Base-by-base conservation (phyloP, 2,797 vertebrate genomes). In the Rhinogobio ventralis region DNA sequence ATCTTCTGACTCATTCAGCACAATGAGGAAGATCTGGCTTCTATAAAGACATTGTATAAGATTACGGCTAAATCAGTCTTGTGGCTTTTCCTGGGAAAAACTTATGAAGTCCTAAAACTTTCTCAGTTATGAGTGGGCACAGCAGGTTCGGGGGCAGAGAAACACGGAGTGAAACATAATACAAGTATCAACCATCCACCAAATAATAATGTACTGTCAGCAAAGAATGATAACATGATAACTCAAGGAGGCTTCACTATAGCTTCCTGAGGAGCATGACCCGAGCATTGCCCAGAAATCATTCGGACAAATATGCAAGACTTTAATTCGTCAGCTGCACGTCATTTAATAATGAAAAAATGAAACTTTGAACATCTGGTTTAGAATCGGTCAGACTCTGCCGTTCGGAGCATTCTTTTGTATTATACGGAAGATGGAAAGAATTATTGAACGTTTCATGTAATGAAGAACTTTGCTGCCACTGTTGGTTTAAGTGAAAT, bases 141-240 rank as follows among this genome's bases (percentile, higher is more conserved):
- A 94, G 94, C 92, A 92, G 94, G 92, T 92, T 91, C 85, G 90
- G 88, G 90, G 77, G 89, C 79, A 89, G 90, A 81, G 83, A 90
- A 93, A 92, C 86, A 86, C 67, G 74, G 88, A 92, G 88, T 90
- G 95, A 95, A 95, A 95, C 88, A 83, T 93, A 95, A 98, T 96
- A 95, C 96, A 91, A 94, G 95, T 93, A 95, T 95, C 96, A 95
- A 95, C 95, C 94, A 96, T 96, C 96, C 94, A 95, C 95, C 92
- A 92, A 94, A 96, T 97, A 97, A 98, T 96, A 96, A 96, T 94
- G 94, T 93, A 94, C 95, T 98, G 97, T 96, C 97, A 97, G 95
- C 91, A 91, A 94, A 96, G 96, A 96, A 96, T 96, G 97, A 97
- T 96, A 95, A 96, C 95, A 95, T 95, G 96, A 97, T 98, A 97